Evolutionary conservation across 2,113 vertebrate species (phyloP).

Genomic region (Equus quagga): DNA sequence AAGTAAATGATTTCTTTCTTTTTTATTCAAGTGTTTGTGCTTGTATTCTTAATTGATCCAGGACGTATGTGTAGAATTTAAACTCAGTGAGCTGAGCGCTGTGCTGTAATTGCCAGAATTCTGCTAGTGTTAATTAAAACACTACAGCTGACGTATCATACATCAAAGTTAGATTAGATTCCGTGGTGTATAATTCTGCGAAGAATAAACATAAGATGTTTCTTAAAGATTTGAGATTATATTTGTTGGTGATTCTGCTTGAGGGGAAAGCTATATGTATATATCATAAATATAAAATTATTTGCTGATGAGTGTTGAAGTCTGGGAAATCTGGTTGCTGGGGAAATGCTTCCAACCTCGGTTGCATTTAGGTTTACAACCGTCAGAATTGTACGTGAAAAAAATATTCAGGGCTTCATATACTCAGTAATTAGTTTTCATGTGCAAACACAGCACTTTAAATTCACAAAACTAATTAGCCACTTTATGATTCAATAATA

Average conservation of each 20-base stretch:
- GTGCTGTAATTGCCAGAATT: constrained; percentile 7
- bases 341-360: constrained; percentile 22
- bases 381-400: neutral
- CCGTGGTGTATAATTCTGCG: neutral
- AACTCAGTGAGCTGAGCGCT: neutral
- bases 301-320: constrained; percentile 11
- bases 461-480: constrained; percentile 82
- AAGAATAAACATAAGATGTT: constrained; percentile 11
- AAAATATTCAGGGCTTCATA: constrained; percentile 41
- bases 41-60: neutral
- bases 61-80: neutral
- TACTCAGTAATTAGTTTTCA: constrained; percentile 82
- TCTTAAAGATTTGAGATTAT: constrained; percentile 47
- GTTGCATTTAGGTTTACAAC: constrained; percentile 67
- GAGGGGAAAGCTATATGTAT: neutral
- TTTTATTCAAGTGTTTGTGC: neutral
- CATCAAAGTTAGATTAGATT: constrained; percentile 60
- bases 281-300: neutral
- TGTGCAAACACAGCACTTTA: constrained; percentile 75
- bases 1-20: neutral
- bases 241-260: constrained; percentile 15
- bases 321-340: neutral
- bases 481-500: constrained; percentile 76
- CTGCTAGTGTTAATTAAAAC: constrained; percentile 55
- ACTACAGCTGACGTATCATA: neutral